Evolutionary conservation across 2,797 vertebrate species (phyloP), one percentile per base, ranked within the genome.

Genomic region (Phoeniculus purpureus): DNA sequence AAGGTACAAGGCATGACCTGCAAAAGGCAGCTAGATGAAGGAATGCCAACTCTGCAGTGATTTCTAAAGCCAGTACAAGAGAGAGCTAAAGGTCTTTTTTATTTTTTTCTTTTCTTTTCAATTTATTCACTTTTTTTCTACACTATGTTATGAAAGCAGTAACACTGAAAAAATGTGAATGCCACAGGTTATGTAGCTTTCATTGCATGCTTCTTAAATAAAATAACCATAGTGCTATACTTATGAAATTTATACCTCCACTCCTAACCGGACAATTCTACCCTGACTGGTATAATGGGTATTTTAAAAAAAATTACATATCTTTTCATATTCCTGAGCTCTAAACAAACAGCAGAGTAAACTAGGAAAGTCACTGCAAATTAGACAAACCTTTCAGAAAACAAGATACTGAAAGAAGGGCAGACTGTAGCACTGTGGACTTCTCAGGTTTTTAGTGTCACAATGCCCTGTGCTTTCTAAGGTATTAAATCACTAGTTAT

Each of bases 11-110:
- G 43, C 62, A 60, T 18, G 55, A 37, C 66, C 60, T 82, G n/a
- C n/a, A 74, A 94, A 95, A 89, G 23, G 22, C 81, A 59, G 5
- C 13, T 17, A 20, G 20, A 71, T 66, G 52, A 92, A 89, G 31
- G n/a, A 90, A 75, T 48, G 22, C 1, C 82, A 64, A 15, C 9
- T 77, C 40, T 51, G 12, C 15, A 37, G 27, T 60, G 59, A 62
- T 73, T 87, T 87, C 50, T 77, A 54, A 77, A 86, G 32, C 20
- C 25, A 50, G 21, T 21, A 56, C 3, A 52, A 72, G 31, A 79
- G 4, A 3, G 8, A 77, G 25, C 1, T 18, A 4, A 77, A 78
- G 12, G 37, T 13, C 1, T 26, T n/a, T 23, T 6, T 3, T 17
- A 17, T 22, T 34, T 26, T 4, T 8, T 8, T 18, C 23, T 9